A percentile compares a stretch with the other conserved stretches of the same genome.
Conservation (phyloP, 2,888 invertebrate species). For the Desoria tigrina region DNA sequence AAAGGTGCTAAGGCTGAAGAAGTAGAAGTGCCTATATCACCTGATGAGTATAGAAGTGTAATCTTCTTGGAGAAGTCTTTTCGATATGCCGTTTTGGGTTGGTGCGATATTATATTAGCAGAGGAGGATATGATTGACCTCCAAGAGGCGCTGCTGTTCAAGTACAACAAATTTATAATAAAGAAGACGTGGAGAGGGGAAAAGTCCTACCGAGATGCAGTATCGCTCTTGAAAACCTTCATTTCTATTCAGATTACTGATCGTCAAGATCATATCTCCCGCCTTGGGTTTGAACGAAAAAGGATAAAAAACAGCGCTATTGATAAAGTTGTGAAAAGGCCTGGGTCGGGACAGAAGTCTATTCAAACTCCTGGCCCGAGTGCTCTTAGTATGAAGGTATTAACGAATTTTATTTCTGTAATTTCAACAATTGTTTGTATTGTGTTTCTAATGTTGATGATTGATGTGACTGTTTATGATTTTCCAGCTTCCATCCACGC, state of each 20-base stretch:
- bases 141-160: constrained; percentile 22
- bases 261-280: constrained; percentile 12
- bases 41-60: constrained; percentile 22
- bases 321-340: neutral
- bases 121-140: constrained; percentile 21
- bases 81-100: constrained; percentile 28
- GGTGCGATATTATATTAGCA: constrained; percentile 35
- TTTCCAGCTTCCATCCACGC: no score
- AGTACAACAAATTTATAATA: constrained; percentile 28
- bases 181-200: constrained; percentile 23
- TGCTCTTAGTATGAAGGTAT: no score
- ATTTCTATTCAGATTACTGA: neutral
- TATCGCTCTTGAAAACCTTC: constrained; percentile 29
- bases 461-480: no score
- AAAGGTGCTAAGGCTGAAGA: constrained; percentile 26
- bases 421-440: no score
- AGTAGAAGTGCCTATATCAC: no score
- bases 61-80: constrained; percentile 39
- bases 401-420: no score
- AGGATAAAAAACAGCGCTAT: neutral
- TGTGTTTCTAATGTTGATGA: no score
- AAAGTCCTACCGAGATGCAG: constrained; percentile 14
- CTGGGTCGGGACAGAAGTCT: constrained; percentile 29
- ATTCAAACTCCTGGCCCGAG: no score
- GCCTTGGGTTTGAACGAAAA: constrained; percentile 16